A percentile compares a stretch with the other conserved stretches of the same genome.
Conservation (phyloP, 1,140 invertebrate genomes). For the Lasaia peninsularis region DNA sequence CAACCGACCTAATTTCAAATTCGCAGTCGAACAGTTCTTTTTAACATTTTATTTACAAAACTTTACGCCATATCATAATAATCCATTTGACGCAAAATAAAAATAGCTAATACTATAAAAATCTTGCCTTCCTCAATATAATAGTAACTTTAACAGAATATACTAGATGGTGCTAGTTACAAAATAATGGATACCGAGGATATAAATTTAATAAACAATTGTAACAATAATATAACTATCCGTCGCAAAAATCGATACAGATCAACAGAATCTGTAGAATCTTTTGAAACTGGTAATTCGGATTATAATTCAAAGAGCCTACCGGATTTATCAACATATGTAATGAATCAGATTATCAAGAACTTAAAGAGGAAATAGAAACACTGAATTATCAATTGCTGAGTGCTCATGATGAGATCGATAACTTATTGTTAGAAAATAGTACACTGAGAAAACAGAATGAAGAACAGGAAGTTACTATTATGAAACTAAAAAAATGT, state of each 20-base stretch:
- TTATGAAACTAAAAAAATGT: background rate
- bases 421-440: background rate
- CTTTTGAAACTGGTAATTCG: background rate
- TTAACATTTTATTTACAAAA: no score
- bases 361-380: background rate
- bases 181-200: background rate
- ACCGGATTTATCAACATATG: background rate
- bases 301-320: background rate
- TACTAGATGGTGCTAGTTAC: background rate
- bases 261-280: background rate
- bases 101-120: no score
- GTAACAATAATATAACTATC: background rate
- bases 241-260: background rate
- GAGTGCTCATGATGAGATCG: background rate
- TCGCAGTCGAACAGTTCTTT: no score
- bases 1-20: no score
- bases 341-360: background rate
- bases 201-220: background rate
- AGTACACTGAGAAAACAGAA: background rate
- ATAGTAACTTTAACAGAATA: no score
- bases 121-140: no score
- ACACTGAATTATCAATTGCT: background rate
- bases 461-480: background rate
- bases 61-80: no score
- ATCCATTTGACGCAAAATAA: no score